Conservation (phyloP, 2,888 invertebrate species). For the Apamea crenata region DNA sequence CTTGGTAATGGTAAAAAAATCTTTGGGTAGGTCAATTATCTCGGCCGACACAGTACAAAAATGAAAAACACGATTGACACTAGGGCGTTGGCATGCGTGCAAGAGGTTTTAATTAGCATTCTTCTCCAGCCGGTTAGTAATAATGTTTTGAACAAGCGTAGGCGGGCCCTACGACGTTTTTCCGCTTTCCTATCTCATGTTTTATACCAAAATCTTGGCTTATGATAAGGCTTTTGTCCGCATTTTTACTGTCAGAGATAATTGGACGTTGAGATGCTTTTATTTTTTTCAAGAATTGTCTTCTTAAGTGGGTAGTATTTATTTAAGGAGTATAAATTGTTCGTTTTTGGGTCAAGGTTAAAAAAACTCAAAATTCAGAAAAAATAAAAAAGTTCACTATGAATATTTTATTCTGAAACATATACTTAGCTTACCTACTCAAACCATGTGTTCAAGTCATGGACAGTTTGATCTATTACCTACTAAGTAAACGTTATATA, state of each 20-base stretch:
- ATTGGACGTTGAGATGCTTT: conserved; percentile 18
- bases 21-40: conserved; percentile 4
- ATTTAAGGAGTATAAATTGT: neutral
- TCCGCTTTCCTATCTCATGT: conserved; percentile 53
- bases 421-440: neutral
- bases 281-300: conserved; percentile 1
- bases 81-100: conserved; percentile 68
- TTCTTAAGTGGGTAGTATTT: neutral
- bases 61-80: conserved; percentile 73
- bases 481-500: neutral
- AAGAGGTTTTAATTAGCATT: conserved; percentile 72
- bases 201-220: conserved; percentile 46
- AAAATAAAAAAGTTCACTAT: neutral
- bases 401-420: neutral
- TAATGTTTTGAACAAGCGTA: conserved; percentile 66
- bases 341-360: conserved; percentile 4
- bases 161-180: conserved; percentile 61
- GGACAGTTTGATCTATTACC: neutral
- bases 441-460: neutral
- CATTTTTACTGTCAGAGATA: conserved; percentile 39
- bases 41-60: conserved; percentile 56
- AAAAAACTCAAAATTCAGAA: neutral
- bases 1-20: neutral
- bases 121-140: conserved; percentile 67
- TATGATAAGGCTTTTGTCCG: conserved; percentile 29